Evolutionary conservation across 2,888 invertebrate species (phyloP).

Genomic region (Ecliptopera silaceata): DNA sequence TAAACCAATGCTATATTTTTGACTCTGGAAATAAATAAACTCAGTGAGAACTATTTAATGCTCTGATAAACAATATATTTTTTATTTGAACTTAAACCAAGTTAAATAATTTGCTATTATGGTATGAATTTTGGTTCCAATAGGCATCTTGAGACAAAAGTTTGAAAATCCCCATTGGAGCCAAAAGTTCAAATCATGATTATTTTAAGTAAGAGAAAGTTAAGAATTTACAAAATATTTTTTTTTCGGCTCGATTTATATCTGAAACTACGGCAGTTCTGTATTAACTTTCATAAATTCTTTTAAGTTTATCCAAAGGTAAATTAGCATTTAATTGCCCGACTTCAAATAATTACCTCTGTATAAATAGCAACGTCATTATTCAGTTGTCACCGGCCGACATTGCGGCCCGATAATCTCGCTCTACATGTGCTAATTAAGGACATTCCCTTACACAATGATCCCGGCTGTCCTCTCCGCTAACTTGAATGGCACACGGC

Average conservation of each 20-base stretch:
- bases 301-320: slow-evolving; percentile 25
- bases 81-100: no score
- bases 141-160: no score
- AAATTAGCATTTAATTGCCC: slow-evolving; percentile 38
- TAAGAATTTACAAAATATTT: no score
- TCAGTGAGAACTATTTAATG: no score
- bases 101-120: no score
- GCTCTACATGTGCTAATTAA: slow-evolving; percentile 79
- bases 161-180: no score
- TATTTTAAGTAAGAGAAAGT: no score
- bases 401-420: slow-evolving; percentile 70
- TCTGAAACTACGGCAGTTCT: not conserved
- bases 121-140: no score
- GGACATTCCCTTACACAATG: slow-evolving; percentile 71
- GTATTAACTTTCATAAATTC: slow-evolving; percentile 18
- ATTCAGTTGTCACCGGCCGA: slow-evolving; percentile 72
- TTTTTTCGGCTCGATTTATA: not conserved
- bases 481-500: slow-evolving; percentile 61
- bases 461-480: slow-evolving; percentile 64
- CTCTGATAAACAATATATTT: no score
- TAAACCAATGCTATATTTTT: no score
- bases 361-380: slow-evolving; percentile 61
- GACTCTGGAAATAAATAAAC: no score
- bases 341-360: slow-evolving; percentile 47
- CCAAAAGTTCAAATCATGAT: no score